Base-by-base conservation (phyloP, 2,797 vertebrate genomes). In the Protonibea diacanthus region DNA sequence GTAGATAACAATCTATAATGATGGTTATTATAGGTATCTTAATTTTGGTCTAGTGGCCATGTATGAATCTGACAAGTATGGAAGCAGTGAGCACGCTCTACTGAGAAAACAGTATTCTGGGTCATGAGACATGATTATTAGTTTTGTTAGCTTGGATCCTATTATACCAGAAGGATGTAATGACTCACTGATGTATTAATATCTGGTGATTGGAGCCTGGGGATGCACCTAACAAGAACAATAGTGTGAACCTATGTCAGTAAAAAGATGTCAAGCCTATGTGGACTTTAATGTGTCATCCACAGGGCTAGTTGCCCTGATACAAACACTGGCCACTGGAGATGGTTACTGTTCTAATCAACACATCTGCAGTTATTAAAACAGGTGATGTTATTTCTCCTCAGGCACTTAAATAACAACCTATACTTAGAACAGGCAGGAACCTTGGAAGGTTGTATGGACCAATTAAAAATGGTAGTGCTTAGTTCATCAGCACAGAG, bases 391-490 rank as follows among this genome's bases (percentile, higher is more conserved):
- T 23, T 71, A 27, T 44, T 21, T 69, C 42, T 29, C 49, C 49
- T 15, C 6, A n/a, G 61, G 66, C 67, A 1, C 67, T 68, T 7
- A 55, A 62, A 63, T 60, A 74, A 57, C 25, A 45, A 53, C 44
- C 45, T 52, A 58, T 55, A 33, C 33, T 63, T 61, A 56, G 14
- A 72, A 52, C 42, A 48, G 51, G 38, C n/a, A 45, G 6, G 18
- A 64, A 33, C 57, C 66, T 74, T 55, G 4, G 48, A 52, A 38
- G 8, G 7, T 71, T 49, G 23, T 44, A 49, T n/a, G 40, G 62
- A 29, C 61, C 51, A 72, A 57, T 58, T 76, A 71, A 71, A 79
- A 80, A 67, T 58, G 45, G 42, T 33, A 55, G 42, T 27, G 48
- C 2, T 18, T 25, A 44, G 51, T 47, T 63, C 21, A 44, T 53